Evolutionary conservation across 2,888 invertebrate genomes (phyloP), one percentile per base, ranked within the genome.

Genomic region (Apomyelois bistriatella): DNA sequence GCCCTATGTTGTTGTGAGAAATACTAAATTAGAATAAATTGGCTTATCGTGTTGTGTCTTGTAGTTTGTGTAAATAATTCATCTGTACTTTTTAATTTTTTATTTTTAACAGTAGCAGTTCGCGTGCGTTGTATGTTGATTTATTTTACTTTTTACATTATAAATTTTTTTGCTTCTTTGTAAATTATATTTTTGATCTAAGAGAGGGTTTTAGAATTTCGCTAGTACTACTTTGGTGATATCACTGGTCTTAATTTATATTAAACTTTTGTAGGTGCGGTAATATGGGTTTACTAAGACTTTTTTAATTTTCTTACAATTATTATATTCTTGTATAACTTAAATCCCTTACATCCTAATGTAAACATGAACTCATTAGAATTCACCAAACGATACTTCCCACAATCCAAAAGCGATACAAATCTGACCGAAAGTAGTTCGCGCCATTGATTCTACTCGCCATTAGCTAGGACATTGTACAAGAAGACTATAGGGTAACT

Each of bases 401-500:
- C 40, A 38, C 60, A 68, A 69, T 66, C 63, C 61, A 66, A 65
- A 64, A 52, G 43, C 68, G 68, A 72, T 72, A 72, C 69, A 69
- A 75, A 75, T 72, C 65, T 56, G 37, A 62, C 69, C 66, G 69
- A 42, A 35, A 22, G 65, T 77, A 32, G 46, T 78, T 78, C 78
- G 75, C 81, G 78, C 79, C 77, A 74, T 76, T 81, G 76, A 77
- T 72, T 48, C 65, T 79, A 76, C 80, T 75, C 72, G 82, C 85
- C 82, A 86, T 86, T 85, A 86, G 84, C 73, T 72, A 72, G 67
- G 78, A 79, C 80, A 78, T 79, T 75, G 73, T 75, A 82, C 85
- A 82, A 78, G 79, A 80, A 81, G 79, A 81, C 82, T 83, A 79
- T 82, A 82, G 83, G 85, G 85, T 86, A 86, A 87, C 88, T 84